These are phyloP conservation scores for Lanius collurio DNA, from an alignment of 2,113 vertebrate species.

Conservation along the genomic window DNA sequence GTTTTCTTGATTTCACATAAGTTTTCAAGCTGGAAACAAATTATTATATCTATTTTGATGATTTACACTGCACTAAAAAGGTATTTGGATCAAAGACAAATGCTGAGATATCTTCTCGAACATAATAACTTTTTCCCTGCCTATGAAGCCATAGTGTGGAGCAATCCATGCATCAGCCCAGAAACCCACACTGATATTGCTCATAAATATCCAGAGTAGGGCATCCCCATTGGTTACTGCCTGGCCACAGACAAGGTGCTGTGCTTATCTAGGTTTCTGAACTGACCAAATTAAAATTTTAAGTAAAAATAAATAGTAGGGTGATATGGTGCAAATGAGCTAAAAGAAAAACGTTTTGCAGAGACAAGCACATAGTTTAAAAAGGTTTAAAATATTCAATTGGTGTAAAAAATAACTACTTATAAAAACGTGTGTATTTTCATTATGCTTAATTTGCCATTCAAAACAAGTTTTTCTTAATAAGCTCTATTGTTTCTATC, in stretches of 20 bases:
- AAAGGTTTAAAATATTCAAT: slow-evolving; percentile 73
- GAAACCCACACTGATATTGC: neutral
- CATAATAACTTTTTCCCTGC: neutral
- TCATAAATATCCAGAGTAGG: neutral
- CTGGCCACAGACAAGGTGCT: neutral
- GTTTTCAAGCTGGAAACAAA: slow-evolving; percentile 56
- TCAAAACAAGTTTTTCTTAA: slow-evolving; percentile 82
- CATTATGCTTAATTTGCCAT: slow-evolving; percentile 75
- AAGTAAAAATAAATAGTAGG: neutral
- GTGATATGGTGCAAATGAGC: slow-evolving; percentile 33
- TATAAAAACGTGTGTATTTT: slow-evolving; percentile 76
- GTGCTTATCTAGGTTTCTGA: neutral
- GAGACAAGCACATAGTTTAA: slow-evolving; percentile 58
- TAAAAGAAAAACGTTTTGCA: slow-evolving; percentile 57
- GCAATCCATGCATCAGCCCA: neutral
- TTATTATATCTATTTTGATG: slow-evolving; percentile 34
- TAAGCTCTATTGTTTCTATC: slow-evolving; percentile 81
- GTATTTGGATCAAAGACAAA: slow-evolving; percentile 20
- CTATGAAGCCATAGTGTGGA: neutral
- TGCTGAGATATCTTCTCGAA: neutral
- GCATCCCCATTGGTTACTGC: neutral
- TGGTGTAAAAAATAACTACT: slow-evolving; percentile 60
- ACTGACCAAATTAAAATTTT: neutral
- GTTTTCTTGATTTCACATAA: slow-evolving; percentile 55
- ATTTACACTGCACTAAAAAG: slow-evolving; percentile 42